phyloP scores from a whole-genome alignment of 2,797 vertebrate genomes.

The Oreonectes daqikongensis region DNA sequence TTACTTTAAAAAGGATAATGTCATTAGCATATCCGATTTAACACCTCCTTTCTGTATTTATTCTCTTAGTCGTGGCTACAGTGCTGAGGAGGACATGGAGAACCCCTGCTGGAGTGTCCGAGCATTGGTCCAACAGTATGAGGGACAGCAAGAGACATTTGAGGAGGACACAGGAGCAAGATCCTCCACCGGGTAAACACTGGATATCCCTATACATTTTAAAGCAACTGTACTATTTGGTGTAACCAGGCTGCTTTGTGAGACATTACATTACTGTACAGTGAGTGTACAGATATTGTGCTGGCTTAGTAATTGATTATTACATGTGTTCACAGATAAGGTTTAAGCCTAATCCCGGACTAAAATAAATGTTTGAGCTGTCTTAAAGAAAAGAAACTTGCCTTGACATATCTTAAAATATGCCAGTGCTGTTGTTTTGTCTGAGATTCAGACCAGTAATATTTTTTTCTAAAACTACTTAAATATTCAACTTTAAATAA shows the following conservation, averaged over 20 bases:
- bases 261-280: neutral
- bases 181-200: slow-evolving; percentile 78
- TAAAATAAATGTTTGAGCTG: no score
- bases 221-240: neutral
- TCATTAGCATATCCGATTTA: neutral
- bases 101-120: slow-evolving; percentile 88
- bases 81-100: slow-evolving; percentile 82
- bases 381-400: no score
- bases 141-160: slow-evolving; percentile 76
- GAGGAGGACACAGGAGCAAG: slow-evolving; percentile 68
- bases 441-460: no score
- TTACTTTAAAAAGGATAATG: neutral
- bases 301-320: neutral
- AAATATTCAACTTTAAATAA: no score
- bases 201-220: neutral
- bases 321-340: no score
- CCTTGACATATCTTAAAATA: no score
- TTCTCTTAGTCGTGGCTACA: slow-evolving; percentile 71
- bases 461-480: no score
- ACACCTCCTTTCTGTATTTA: neutral
- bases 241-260: neutral
- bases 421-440: no score
- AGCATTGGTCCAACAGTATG: slow-evolving; percentile 92
- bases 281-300: neutral
- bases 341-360: no score